Evolutionary conservation across 2,888 invertebrate genomes (phyloP).

Genomic region (Eristalis arbustorum): DNA sequence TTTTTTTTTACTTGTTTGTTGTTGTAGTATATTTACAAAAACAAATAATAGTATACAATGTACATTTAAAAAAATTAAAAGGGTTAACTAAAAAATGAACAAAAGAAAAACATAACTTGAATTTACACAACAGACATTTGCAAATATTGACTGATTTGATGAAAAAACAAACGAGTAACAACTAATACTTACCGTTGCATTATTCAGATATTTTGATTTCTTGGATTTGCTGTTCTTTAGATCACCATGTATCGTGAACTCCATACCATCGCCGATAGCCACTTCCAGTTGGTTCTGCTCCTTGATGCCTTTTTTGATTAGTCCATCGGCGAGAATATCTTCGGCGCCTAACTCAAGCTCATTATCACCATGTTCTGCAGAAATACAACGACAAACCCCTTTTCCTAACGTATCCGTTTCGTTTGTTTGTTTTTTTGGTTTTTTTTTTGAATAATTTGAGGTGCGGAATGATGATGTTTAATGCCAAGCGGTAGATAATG

Average conservation of each 20-base stretch:
- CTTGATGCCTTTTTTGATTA: slow-evolving; percentile 92
- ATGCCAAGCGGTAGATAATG: slow-evolving; percentile 56
- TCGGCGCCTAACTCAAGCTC: slow-evolving; percentile 84
- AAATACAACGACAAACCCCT: slow-evolving; percentile 84
- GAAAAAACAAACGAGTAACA: slow-evolving; percentile 15
- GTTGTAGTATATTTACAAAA: slow-evolving; percentile 42
- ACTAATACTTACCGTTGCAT: slow-evolving; percentile 83
- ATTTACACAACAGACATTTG: slow-evolving; percentile 1
- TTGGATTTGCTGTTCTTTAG: slow-evolving; percentile 90
- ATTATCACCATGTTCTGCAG: slow-evolving; percentile 85
- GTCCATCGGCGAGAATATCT: slow-evolving; percentile 90
- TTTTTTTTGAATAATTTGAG: slow-evolving; percentile 50
- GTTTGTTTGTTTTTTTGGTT: slow-evolving; percentile 68
- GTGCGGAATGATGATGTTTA: slow-evolving; percentile 50
- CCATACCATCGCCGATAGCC: slow-evolving; percentile 95
- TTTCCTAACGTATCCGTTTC: slow-evolving; percentile 80
- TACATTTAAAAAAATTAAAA: not conserved
- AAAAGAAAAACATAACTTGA: not conserved
- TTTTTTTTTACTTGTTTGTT: slow-evolving; percentile 39
- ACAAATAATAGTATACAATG: slow-evolving; percentile 1
- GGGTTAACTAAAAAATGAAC: not conserved
- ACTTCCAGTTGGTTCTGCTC: slow-evolving; percentile 94
- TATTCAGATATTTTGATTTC: slow-evolving; percentile 90
- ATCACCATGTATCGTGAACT: slow-evolving; percentile 96
- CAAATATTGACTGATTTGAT: not conserved